These are phyloP conservation scores for Prunella fulvescens DNA, from an alignment of 2,113 vertebrate species.

Conservation along the genomic window DNA sequence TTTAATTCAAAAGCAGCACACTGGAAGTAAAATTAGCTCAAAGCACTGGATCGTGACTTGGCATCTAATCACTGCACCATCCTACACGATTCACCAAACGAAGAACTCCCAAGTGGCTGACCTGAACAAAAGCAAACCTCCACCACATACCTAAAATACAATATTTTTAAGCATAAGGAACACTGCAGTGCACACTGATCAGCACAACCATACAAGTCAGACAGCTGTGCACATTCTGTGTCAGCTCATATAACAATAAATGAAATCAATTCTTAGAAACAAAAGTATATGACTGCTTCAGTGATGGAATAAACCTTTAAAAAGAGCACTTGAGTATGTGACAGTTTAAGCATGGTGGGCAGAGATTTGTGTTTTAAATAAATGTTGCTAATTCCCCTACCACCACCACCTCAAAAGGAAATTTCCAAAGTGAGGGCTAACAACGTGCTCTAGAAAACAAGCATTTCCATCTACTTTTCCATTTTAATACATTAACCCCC, in stretches of 20 bases:
- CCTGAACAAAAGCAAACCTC: background rate
- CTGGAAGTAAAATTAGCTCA: constrained; percentile 53
- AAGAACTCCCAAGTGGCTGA: background rate
- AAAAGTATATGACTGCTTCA: background rate
- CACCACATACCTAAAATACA: background rate
- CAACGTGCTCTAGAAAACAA: background rate
- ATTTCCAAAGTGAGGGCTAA: background rate
- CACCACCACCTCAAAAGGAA: fast-evolving
- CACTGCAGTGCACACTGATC: background rate
- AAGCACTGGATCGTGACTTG: constrained; percentile 45
- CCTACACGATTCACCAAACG: background rate
- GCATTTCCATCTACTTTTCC: background rate
- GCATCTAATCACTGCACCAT: background rate
- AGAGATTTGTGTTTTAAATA: background rate
- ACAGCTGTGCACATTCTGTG: background rate
- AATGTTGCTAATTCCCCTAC: background rate
- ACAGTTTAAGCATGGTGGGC: background rate
- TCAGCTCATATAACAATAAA: background rate
- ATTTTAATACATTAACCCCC: background rate
- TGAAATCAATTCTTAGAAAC: background rate
- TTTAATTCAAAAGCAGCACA: constrained; percentile 13
- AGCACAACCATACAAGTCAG: background rate
- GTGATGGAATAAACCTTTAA: background rate
- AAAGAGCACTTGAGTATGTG: background rate
- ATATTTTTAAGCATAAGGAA: background rate